phyloP scores from a whole-genome alignment of 1,140 invertebrate species.

The Psix sp. region DNA sequence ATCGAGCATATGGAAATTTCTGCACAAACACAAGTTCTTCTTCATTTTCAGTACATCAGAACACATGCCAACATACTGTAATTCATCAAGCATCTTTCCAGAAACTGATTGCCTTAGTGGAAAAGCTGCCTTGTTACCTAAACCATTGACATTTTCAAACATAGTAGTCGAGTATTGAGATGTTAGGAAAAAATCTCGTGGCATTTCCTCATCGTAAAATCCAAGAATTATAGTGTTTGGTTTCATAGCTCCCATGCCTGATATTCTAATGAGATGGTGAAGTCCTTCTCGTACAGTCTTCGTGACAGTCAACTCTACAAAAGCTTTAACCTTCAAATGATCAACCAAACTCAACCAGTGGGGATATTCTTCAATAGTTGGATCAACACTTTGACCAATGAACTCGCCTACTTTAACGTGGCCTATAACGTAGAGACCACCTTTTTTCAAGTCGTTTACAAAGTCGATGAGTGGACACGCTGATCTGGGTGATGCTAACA shows the following conservation, averaged over 20 bases:
- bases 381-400: conserved; percentile 80
- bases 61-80: conserved; percentile 93
- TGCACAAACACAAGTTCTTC: conserved; percentile 95
- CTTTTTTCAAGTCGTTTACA: conserved; percentile 99
- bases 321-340: conserved; percentile 95
- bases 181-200: conserved; percentile 84
- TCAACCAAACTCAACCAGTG: conserved; percentile 93
- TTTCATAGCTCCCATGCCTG: conserved; percentile 99
- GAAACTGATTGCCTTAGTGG: conserved; percentile 67
- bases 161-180: conserved; percentile 70
- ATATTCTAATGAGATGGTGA: conserved; percentile 93
- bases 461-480: conserved; percentile 95
- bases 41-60: conserved; percentile 91
- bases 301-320: conserved; percentile 95
- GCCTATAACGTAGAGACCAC: conserved; percentile 95
- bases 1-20: conserved; percentile 92
- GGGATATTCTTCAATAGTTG: conserved; percentile 85
- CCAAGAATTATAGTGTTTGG: conserved; percentile 96
- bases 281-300: conserved; percentile 90
- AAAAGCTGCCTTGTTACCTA: conserved; percentile 69
- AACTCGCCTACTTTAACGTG: conserved; percentile 89
- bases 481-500: conserved; percentile 94
- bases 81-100: conserved; percentile 69
- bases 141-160: conserved; percentile 68
- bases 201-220: conserved; percentile 88